These are phyloP conservation scores for Papilio aristodemus DNA, from an alignment of 1,140 invertebrate genomes.

Conservation along the genomic window DNA sequence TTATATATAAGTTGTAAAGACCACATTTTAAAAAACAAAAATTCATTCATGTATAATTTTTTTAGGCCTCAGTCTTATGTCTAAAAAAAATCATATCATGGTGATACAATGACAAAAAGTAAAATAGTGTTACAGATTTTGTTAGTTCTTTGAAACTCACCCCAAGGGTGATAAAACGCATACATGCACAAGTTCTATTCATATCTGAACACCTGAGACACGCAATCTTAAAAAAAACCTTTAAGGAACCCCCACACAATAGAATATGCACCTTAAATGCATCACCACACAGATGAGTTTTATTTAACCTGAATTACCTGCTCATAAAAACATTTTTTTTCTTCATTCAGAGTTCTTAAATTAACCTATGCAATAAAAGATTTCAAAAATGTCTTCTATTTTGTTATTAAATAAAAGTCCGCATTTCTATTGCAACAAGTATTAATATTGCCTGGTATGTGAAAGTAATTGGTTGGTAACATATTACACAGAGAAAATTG, in stretches of 20 bases:
- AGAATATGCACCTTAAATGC: conserved; percentile 29
- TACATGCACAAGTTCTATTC: conserved; percentile 33
- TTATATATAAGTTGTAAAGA: no score
- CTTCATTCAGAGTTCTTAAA: conserved; percentile 3
- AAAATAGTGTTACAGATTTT: not conserved
- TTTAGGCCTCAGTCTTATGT: no score
- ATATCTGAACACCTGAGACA: conserved; percentile 40
- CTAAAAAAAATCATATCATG: no score
- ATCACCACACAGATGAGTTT: not conserved
- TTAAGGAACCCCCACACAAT: conserved; percentile 1
- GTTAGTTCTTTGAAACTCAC: not conserved
- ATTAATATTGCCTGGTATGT: conserved; percentile 25
- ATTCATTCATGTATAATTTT: no score
- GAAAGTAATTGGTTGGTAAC: not conserved
- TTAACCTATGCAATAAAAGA: conserved; percentile 23
- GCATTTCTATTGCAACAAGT: not conserved
- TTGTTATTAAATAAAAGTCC: not conserved
- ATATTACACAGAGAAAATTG: not conserved
- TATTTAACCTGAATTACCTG: conserved; percentile 15
- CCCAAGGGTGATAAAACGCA: conserved; percentile 33
- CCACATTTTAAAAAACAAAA: no score
- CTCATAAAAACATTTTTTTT: conserved; percentile 24
- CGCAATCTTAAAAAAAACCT: conserved; percentile 29
- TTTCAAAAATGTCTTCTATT: not conserved
- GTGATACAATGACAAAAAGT: no score